Base-by-base conservation (phyloP, 2,888 invertebrate genomes). In the Erpobdella octoculata region DNA sequence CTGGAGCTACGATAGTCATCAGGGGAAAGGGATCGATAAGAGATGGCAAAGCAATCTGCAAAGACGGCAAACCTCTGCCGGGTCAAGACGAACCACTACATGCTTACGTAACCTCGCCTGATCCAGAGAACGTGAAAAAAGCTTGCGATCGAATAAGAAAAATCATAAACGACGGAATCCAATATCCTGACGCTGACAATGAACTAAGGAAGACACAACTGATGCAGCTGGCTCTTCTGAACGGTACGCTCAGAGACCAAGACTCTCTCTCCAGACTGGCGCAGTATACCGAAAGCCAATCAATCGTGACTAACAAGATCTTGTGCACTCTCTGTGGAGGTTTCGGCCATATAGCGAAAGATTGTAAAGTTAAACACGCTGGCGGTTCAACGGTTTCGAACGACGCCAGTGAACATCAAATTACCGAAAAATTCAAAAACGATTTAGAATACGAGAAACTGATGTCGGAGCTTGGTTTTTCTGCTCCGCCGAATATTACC, bases 31-130 rank as follows among this genome's bases (percentile, higher is more conserved):
- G 98, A 6, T 97, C 96, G 4, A 95, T 99, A 58, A 98, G 98
- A 85, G 98, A 98, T 84, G 98, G 96, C 72, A 97, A 97, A 87
- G 92, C 86, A 77, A 94, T 94, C 0, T 62, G 95, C 77, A 95
- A 95, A 85, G 95, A 95, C 86, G 96, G 96, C 0, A 94, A 93
- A 84, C 97, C 97, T 21, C 87, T 98, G 81, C 98, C 98, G 0
- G 98, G 98, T 5, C 98, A 98, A 86, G 97, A 99, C 86, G 98
- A 98, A 86, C 97, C 97, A 1, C 86, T 99, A 73, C 98, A 98
- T 86, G 98, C 98, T 1, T 98, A 97, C 84, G 95, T 99, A 77
- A 98, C 98, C 9, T 96, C 95, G 58, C 92, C 92, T 75, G 95
- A 93, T 86, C 90, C 93, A 4, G 96, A 95, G 83, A 91, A 91